Base-by-base conservation (phyloP, 2,888 invertebrate genomes). In the Sesia apiformis region DNA sequence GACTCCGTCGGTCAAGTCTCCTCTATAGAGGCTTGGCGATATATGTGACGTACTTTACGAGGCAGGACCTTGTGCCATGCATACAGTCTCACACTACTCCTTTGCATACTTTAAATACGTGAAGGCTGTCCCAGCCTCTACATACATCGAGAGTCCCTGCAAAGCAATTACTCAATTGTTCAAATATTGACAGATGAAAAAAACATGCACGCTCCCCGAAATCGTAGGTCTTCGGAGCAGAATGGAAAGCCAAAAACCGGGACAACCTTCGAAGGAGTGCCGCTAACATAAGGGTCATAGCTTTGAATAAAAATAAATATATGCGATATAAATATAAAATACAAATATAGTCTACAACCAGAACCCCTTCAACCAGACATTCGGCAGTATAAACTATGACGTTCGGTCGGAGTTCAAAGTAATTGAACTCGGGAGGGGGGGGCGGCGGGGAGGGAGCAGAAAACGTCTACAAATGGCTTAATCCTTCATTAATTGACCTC, bases 221-320 rank as follows among this genome's bases (percentile, higher is more conserved):
- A 63, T 68, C 70, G 64, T 68, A 72, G 71, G 66, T 69, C 73
- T 70, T 68, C 76, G 79, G 84, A 85, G 78, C 83, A 79, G 74
- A 77, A 78, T 89, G 91, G 91, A 88, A 90, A 87, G 84, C 83
- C 84, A 84, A 87, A 90, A 90, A 87, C 90, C 90, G 90, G 90
- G 90, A 90, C 90, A 90, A 90, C 90, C 90, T 89, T 90, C 86
- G 88, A 88, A 84, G 89, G 88, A 86, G 81, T 80, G 82, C 84
- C 83, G 81, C 84, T 79, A 80, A 80, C 77, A 76, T 75, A 74
- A 76, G 84, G 83, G 76, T 80, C 69, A 76, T 82, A 84, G 88
- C 88, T 76, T 75, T 77, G 70, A 80, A 67, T 70, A 78, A 75
- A 82, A 82, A 86, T 84, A 87, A 84, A 87, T 85, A 87, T 79